Evolutionary conservation across 2,888 invertebrate species (phyloP), one percentile per base, ranked within the genome.

Genomic region (Ormyrus labotus): DNA sequence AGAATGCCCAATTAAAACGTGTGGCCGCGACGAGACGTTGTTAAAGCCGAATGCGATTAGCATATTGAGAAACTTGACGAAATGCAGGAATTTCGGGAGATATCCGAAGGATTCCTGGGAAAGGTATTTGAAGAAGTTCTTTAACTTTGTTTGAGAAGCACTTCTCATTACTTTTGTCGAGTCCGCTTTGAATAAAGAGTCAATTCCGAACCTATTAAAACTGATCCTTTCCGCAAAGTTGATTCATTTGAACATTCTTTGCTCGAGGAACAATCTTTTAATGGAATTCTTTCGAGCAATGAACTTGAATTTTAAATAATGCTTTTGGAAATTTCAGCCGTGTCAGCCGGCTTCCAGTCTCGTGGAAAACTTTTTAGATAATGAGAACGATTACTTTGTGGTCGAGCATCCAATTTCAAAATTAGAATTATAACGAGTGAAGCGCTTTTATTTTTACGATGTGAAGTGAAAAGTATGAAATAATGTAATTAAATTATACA

Each of bases 1-100:
- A 77, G 73, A 80, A 78, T 80, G 76, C 78, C 82, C 82, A 82
- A 82, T 82, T 82, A 82, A 82, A 82, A 82, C 67, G 67, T 75
- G 78, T 75, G 78, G 68, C 53, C 81, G 78, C 80, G 70, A 64
- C 69, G 74, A 72, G 77, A 77, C 71, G 80, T 74, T 82, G 82
- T 82, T 77, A 74, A 74, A 70, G 53, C 58, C 47, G 72, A 70
- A 51, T 64, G 73, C 80, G 80, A 82, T 82, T 82, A 82, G 82
- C 82, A 82, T 82, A 82, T 82, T 78, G 80, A 71, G 78, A 80
- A 82, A 79, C 74, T 67, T 67, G 47, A 53, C 69, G 73, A 70
- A 77, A 68, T 63, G 57, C 53, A 61, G 72, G 82, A 82, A 82
- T 82, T 82, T 78, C 71, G 71, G 71, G 65, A 34, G 67, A 55